These are phyloP conservation scores for Sylvietta virens DNA, from an alignment of 2,113 vertebrate species.

Conservation along the genomic window DNA sequence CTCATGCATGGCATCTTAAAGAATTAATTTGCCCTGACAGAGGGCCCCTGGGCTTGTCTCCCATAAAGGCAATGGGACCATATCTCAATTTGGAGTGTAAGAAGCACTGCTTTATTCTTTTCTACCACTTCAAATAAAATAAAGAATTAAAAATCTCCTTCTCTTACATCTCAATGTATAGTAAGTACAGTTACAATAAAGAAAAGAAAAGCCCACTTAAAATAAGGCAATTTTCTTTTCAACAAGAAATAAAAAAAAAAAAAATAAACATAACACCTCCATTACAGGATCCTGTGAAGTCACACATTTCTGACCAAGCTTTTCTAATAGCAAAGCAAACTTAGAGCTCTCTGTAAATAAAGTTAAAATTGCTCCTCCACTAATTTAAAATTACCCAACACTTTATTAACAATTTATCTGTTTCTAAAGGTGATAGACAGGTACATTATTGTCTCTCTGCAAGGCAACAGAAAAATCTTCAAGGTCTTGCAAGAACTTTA, in stretches of 20 bases:
- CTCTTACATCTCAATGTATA: neutral
- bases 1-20: neutral
- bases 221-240: neutral
- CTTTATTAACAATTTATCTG: neutral
- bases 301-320: neutral
- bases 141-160: neutral
- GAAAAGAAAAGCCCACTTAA: neutral
- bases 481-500: neutral
- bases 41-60: neutral
- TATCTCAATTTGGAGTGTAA: neutral
- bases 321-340: neutral
- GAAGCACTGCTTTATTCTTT: neutral
- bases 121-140: neutral
- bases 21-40: neutral
- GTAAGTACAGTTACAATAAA: neutral
- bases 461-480: neutral
- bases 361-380: neutral
- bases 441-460: neutral
- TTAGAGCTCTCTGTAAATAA: neutral
- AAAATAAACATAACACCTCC: neutral
- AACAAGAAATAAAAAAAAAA: neutral
- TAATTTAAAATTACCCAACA: neutral
- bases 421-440: neutral
- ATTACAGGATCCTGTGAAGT: neutral
- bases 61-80: neutral